Evolutionary conservation across 2,888 invertebrate species (phyloP).

Genomic region (Uloborus plumipes): DNA sequence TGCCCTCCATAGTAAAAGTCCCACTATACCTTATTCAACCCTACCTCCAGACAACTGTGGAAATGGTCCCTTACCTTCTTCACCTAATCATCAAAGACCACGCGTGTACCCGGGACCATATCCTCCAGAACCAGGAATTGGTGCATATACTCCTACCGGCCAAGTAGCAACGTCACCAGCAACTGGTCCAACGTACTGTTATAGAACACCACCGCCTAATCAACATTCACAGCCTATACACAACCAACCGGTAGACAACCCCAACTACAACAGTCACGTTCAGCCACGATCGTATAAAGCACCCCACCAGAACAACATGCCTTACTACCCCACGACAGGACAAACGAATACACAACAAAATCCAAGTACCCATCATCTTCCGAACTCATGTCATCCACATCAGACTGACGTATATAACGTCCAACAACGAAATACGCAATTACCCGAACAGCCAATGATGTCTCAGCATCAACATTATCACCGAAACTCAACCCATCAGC

Average conservation of each 20-base stretch:
- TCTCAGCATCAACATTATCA: slow-evolving; percentile 29
- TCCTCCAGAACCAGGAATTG: slow-evolving; percentile 53
- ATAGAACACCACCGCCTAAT: slow-evolving; percentile 48
- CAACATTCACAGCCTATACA: slow-evolving; percentile 37
- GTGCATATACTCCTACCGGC: slow-evolving; percentile 51
- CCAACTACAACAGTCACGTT: slow-evolving; percentile 24
- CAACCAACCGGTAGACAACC: slow-evolving; percentile 37
- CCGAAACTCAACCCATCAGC: slow-evolving; percentile 25
- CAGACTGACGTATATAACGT: slow-evolving; percentile 40
- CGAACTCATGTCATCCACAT: slow-evolving; percentile 42
- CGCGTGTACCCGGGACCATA: slow-evolving; percentile 44
- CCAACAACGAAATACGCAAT: slow-evolving; percentile 43
- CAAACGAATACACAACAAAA: slow-evolving; percentile 28
- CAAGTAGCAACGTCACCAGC: slow-evolving; percentile 44
- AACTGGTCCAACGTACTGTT: slow-evolving; percentile 50
- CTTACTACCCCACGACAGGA: slow-evolving; percentile 39
- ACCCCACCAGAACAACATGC: slow-evolving; percentile 41
- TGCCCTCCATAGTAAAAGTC: slow-evolving; percentile 12
- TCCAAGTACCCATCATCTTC: slow-evolving; percentile 35
- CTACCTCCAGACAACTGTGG: slow-evolving; percentile 35
- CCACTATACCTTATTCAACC: slow-evolving; percentile 30
- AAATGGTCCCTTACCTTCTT: slow-evolving; percentile 9
- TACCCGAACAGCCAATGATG: slow-evolving; percentile 39
- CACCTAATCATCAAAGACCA: slow-evolving; percentile 38
- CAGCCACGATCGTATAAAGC: slow-evolving; percentile 47